A percentile compares a stretch with the other conserved stretches of the same genome.
These are phyloP conservation scores for Diadegma fenestrale DNA, from an alignment of 2,888 invertebrate genomes.

Conservation along the genomic window DNA sequence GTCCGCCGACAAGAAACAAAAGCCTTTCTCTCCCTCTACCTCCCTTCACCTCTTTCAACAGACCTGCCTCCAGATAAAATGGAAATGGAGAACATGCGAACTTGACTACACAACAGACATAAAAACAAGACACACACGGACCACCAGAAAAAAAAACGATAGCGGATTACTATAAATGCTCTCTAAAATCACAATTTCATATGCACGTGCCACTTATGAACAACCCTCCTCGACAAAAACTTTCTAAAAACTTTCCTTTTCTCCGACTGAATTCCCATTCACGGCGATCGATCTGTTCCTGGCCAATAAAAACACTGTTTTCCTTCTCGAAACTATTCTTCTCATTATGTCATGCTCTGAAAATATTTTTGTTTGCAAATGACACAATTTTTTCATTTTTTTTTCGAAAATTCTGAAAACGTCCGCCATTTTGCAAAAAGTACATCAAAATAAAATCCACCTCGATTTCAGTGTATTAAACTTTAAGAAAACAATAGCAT, in stretches of 20 bases:
- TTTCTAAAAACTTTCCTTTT: not conserved
- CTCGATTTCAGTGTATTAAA: no score
- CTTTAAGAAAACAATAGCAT: no score
- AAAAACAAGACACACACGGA: constrained; percentile 29
- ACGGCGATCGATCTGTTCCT: not conserved
- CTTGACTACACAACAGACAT: constrained; percentile 46
- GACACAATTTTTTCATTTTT: no score
- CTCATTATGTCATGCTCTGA: no score
- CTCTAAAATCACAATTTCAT: constrained; percentile 45
- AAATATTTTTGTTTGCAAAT: no score
- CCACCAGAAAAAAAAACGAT: not conserved
- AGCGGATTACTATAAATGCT: constrained; percentile 24
- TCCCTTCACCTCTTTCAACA: not conserved
- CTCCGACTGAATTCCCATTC: not conserved
- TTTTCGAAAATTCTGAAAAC: no score
- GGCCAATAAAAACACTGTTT: not conserved
- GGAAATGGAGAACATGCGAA: constrained; percentile 75
- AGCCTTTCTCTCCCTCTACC: constrained; percentile 60
- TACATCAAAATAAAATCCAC: no score
- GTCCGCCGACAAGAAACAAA: constrained; percentile 79
- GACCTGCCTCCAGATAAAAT: constrained; percentile 77
- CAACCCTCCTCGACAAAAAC: constrained; percentile 54
- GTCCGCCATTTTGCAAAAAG: no score
- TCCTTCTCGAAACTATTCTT: not conserved
- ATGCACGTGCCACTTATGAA: constrained; percentile 65